Conservation (phyloP, 2,797 vertebrate genomes). For the Clamator glandarius region DNA sequence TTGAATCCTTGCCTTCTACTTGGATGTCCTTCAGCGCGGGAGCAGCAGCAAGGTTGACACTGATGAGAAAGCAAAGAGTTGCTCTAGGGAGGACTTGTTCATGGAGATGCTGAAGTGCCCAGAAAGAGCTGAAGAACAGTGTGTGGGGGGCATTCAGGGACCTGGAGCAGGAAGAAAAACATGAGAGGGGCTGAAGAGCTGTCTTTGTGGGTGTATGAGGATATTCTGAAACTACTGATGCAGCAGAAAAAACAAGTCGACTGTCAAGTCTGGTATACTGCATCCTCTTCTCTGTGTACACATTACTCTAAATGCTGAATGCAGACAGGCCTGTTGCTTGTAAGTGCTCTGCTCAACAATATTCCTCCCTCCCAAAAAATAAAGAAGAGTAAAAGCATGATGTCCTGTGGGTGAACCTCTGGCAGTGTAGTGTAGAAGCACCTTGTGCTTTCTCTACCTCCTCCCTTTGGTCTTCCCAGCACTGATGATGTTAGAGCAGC, state of each 20-base stretch:
- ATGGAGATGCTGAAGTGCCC: background rate
- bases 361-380: background rate
- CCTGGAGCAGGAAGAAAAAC: background rate
- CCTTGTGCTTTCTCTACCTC: background rate
- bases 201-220: background rate
- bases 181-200: background rate
- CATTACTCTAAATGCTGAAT: rapidly evolving
- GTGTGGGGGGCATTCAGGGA: background rate
- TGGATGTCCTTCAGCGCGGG: background rate
- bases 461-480: background rate
- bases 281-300: background rate
- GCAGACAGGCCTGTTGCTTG: background rate
- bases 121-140: background rate
- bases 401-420: background rate
- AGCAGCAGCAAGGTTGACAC: background rate
- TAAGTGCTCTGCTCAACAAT: background rate
- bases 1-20: background rate
- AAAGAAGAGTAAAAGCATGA: background rate
- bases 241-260: background rate
- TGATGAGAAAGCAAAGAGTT: background rate
- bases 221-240: background rate
- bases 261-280: background rate
- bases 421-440: background rate
- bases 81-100: background rate
- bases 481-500: background rate